Conservation (phyloP, 2,888 invertebrate species). For the Barypeithes pellucidus region DNA sequence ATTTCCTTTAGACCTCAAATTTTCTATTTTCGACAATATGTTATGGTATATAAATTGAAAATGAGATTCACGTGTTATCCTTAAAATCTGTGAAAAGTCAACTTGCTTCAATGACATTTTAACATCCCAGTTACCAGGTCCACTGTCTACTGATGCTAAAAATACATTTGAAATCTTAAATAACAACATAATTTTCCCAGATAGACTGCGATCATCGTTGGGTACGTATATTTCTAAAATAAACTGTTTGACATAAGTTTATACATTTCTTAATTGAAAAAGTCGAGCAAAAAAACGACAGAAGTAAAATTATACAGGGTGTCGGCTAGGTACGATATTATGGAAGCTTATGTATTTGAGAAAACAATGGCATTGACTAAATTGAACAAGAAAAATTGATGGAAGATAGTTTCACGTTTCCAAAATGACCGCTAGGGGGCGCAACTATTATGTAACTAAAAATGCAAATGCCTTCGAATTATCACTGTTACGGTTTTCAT, state of each 20-base stretch:
- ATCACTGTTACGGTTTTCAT: too few species aligned
- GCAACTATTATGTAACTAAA: too few species aligned
- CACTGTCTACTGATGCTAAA: constrained; percentile 27
- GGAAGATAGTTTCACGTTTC: too few species aligned
- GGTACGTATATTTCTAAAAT: constrained; percentile 20
- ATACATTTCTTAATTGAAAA: not conserved
- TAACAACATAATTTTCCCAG: constrained; percentile 20
- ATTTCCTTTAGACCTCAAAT: not conserved
- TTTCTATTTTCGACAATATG: constrained; percentile 7
- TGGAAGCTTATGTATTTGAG: too few species aligned
- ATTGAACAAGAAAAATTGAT: too few species aligned
- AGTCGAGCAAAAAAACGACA: not conserved
- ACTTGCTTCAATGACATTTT: constrained; percentile 24
- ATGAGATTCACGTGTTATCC: constrained; percentile 18
- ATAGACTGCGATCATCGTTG: constrained; percentile 10
- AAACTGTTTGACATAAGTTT: constrained; percentile 14
- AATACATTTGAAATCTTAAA: constrained; percentile 18
- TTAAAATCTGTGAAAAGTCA: constrained; percentile 13
- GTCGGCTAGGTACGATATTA: too few species aligned
- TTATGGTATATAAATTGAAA: constrained; percentile 22
- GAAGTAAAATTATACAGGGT: too few species aligned
- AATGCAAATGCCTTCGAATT: too few species aligned
- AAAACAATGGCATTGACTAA: too few species aligned
- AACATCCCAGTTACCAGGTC: constrained; percentile 30
- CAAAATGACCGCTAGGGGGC: too few species aligned